Evolutionary conservation across 2,888 invertebrate species (phyloP).

Genomic region (Noctuana brunneofusca): DNA sequence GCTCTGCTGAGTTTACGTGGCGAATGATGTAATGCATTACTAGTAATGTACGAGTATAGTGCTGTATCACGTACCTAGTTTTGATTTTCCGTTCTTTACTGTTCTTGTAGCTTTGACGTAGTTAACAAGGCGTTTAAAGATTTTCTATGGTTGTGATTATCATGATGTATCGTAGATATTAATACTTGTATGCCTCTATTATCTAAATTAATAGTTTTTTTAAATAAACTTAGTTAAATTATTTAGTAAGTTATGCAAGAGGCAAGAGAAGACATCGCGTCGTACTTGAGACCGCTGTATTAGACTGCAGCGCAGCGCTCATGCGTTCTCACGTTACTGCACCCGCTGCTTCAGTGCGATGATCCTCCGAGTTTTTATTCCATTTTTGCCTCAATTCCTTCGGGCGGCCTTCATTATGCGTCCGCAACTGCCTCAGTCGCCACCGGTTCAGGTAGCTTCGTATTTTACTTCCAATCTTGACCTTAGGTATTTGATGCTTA

Average conservation of each 20-base stretch:
- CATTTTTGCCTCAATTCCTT: slow-evolving; percentile 72
- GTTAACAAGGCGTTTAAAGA: too few relatives aligned
- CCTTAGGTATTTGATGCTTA: slow-evolving; percentile 78
- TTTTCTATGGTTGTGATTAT: too few relatives aligned
- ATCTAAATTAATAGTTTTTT: not conserved
- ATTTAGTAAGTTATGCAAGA: not conserved
- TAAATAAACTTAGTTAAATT: too few relatives aligned
- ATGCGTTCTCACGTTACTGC: slow-evolving; percentile 59
- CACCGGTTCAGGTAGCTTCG: slow-evolving; percentile 77
- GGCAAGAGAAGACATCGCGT: not conserved
- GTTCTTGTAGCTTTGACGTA: too few relatives aligned
- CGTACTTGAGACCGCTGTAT: slow-evolving; percentile 10
- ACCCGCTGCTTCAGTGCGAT: slow-evolving; percentile 73
- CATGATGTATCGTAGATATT: too few relatives aligned
- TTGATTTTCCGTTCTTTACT: too few relatives aligned
- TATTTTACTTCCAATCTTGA: slow-evolving; percentile 71
- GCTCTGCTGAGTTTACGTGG: slow-evolving; percentile 60
- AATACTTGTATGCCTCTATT: too few relatives aligned
- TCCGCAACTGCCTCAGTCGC: slow-evolving; percentile 67
- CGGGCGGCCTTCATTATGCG: slow-evolving; percentile 77
- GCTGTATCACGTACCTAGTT: too few relatives aligned
- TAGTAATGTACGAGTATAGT: too few relatives aligned
- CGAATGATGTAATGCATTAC: slow-evolving; percentile 47
- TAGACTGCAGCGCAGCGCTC: slow-evolving; percentile 26
- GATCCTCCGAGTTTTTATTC: slow-evolving; percentile 72